Conservation (phyloP, 2,113 vertebrate species). For the Verasper variegatus region DNA sequence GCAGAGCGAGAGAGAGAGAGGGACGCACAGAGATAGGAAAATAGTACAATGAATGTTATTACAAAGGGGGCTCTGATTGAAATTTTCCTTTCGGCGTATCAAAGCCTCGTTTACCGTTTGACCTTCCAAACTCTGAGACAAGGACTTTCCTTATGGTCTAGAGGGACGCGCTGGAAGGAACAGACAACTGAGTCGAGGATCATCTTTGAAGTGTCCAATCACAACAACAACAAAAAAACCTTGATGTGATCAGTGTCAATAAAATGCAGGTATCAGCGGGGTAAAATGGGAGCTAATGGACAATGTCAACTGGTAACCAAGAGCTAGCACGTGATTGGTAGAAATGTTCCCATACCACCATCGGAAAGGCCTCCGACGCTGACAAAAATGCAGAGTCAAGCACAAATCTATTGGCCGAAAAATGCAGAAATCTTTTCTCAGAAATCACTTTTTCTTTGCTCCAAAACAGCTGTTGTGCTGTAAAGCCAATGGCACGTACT, state of each 20-base stretch:
- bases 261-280: not conserved
- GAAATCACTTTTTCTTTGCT: no score
- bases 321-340: slow-evolving; percentile 16
- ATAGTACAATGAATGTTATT: slow-evolving; percentile 82
- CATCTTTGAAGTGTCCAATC: slow-evolving; percentile 35
- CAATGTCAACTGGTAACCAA: slow-evolving; percentile 10
- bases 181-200: slow-evolving; percentile 18
- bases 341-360: not conserved
- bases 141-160: slow-evolving; percentile 80
- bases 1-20: slow-evolving; percentile 46
- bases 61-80: slow-evolving; percentile 79
- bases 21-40: slow-evolving; percentile 62
- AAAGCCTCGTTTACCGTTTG: slow-evolving; percentile 81
- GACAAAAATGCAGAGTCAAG: slow-evolving; percentile 13
- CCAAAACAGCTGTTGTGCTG: no score
- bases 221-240: slow-evolving; percentile 45
- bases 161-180: slow-evolving; percentile 45
- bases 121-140: slow-evolving; percentile 82
- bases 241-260: slow-evolving; percentile 30
- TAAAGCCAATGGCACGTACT: no score
- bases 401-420: no score
- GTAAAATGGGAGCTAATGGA: slow-evolving; percentile 29
- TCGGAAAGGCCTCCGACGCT: no score
- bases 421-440: no score
- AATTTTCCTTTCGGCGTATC: slow-evolving; percentile 79